phyloP scores from a whole-genome alignment of 2,888 invertebrate species.

The Scaptomyza reducta region DNA sequence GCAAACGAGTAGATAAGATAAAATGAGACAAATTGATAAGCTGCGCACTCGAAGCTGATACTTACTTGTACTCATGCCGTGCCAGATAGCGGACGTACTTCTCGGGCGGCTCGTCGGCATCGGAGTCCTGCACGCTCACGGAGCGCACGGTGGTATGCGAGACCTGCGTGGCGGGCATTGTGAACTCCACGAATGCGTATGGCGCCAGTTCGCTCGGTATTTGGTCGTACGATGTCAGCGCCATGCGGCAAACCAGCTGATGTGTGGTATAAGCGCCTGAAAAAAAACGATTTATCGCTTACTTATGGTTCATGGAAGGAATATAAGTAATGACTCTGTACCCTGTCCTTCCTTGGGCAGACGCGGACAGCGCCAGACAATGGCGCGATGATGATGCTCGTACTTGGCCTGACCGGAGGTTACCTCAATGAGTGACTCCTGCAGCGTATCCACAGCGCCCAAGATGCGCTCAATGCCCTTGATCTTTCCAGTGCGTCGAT shows the following conservation, averaged over 20 bases:
- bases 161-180: conserved; percentile 98
- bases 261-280: conserved; percentile 98
- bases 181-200: conserved; percentile 96
- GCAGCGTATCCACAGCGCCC: conserved; percentile 95
- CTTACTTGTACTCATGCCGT: conserved; percentile 95
- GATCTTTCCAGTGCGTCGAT: conserved; percentile 94
- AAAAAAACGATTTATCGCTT: conserved; percentile 32
- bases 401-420: conserved; percentile 99
- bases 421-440: conserved; percentile 96
- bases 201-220: conserved; percentile 96
- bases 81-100: conserved; percentile 99
- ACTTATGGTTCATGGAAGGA: background rate
- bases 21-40: background rate
- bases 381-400: conserved; percentile 98
- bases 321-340: conserved; percentile 82
- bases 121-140: conserved; percentile 94
- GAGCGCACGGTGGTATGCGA: conserved; percentile 98
- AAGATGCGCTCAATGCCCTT: conserved; percentile 96
- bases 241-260: conserved; percentile 96
- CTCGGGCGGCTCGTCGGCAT: conserved; percentile 96
- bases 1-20: conserved; percentile 1
- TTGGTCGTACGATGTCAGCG: conserved; percentile 98
- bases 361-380: conserved; percentile 99
- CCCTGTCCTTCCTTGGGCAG: conserved; percentile 99
- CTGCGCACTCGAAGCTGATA: conserved; percentile 14